These are phyloP conservation scores for Sebastes minor DNA, from an alignment of 2,797 vertebrate species.

Conservation along the genomic window DNA sequence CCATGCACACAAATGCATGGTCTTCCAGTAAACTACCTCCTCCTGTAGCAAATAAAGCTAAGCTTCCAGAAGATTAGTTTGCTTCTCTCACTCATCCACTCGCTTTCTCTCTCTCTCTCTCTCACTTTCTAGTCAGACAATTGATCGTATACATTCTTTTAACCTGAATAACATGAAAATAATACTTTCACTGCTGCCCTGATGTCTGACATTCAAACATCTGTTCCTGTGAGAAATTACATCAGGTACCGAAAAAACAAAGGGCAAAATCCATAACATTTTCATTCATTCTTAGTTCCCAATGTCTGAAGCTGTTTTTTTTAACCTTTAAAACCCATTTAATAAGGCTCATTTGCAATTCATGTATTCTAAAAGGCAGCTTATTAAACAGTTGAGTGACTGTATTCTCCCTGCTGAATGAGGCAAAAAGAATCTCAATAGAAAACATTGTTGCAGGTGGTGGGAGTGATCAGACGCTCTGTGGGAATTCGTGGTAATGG, in stretches of 20 bases:
- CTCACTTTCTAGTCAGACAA: neutral
- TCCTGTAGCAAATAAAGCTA: neutral
- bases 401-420: slow-evolving; percentile 20
- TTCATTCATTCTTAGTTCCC: neutral
- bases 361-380: neutral
- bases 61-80: slow-evolving; percentile 9
- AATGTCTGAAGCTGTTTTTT: neutral
- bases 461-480: slow-evolving; percentile 9
- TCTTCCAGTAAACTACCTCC: slow-evolving; percentile 14
- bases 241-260: neutral
- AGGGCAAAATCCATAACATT: neutral
- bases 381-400: slow-evolving; percentile 29
- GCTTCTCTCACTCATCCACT: neutral
- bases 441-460: slow-evolving; percentile 20
- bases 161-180: neutral
- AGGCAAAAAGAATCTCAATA: slow-evolving; percentile 15
- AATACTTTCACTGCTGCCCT: neutral
- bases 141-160: neutral
- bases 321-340: slow-evolving; percentile 11
- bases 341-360: slow-evolving; percentile 17
- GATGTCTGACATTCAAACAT: neutral
- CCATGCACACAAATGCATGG: slow-evolving; percentile 5
- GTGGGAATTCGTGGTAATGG: neutral
- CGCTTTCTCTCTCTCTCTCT: neutral
- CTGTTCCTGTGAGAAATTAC: neutral